A percentile compares a stretch with the other conserved stretches of the same genome.
Evolutionary conservation across 1,140 invertebrate genomes (phyloP).

Genomic region (Trachymyrmex septentrionalis): DNA sequence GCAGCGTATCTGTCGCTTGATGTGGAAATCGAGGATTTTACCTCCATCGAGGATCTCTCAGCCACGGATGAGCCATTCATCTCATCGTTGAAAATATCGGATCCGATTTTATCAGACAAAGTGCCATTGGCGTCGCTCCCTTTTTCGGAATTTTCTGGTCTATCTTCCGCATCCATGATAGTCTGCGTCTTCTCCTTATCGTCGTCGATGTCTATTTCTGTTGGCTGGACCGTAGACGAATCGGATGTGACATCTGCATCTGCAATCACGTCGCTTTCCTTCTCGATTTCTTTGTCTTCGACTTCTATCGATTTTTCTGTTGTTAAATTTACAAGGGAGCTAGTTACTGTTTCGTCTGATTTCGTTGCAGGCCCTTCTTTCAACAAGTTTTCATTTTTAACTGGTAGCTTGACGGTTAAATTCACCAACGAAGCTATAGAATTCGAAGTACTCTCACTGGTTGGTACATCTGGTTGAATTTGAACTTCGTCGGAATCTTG

Average conservation of each 20-base stretch:
- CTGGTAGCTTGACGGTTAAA: slow-evolving; percentile 80
- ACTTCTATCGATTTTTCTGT: slow-evolving; percentile 38
- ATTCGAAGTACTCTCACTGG: slow-evolving; percentile 50
- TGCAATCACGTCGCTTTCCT: not conserved
- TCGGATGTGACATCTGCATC: slow-evolving; percentile 53
- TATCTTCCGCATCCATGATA: slow-evolving; percentile 35
- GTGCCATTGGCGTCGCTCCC: slow-evolving; percentile 59
- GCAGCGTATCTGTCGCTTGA: slow-evolving; percentile 84
- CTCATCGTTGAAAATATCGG: slow-evolving; percentile 71
- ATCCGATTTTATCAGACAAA: slow-evolving; percentile 46
- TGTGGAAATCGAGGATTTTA: slow-evolving; percentile 78
- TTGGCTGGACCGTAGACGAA: slow-evolving; percentile 29
- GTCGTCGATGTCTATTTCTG: slow-evolving; percentile 54
- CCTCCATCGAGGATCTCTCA: slow-evolving; percentile 76
- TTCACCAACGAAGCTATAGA: slow-evolving; percentile 76
- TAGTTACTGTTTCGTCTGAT: slow-evolving; percentile 38
- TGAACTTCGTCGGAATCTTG: slow-evolving; percentile 71
- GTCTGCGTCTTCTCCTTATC: slow-evolving; percentile 55
- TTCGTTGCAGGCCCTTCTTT: slow-evolving; percentile 58
- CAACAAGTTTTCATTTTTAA: slow-evolving; percentile 65
- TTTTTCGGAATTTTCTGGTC: slow-evolving; percentile 53
- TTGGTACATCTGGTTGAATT: slow-evolving; percentile 24
- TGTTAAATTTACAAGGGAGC: not conserved
- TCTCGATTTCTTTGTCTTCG: slow-evolving; percentile 53
- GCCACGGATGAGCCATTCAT: slow-evolving; percentile 61